A percentile compares a stretch with the other conserved stretches of the same genome.
Conservation (phyloP, 1,140 invertebrate genomes). For the Apis cerana region DNA sequence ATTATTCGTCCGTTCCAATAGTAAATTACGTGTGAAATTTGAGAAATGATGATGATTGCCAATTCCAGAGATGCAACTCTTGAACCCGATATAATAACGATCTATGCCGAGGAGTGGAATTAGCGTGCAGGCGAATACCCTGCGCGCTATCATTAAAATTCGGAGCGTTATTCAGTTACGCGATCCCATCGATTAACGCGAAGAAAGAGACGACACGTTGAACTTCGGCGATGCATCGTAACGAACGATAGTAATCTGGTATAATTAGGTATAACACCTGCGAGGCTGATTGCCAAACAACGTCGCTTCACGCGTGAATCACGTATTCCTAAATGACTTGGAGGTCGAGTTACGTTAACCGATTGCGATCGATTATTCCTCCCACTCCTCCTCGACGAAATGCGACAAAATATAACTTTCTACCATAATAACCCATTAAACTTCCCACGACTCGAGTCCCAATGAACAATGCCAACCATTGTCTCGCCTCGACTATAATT, state of each 20-base stretch:
- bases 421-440: slow-evolving; percentile 68
- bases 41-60: slow-evolving; percentile 7
- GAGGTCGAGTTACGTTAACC: not conserved
- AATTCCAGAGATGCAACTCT: not conserved
- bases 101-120: not conserved
- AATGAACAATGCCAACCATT: slow-evolving; percentile 70
- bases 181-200: slow-evolving; percentile 14
- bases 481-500: slow-evolving; percentile 74
- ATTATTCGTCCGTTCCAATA: not conserved
- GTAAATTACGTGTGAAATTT: slow-evolving; percentile 9
- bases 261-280: slow-evolving; percentile 63
- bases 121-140: too few relatives aligned
- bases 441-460: slow-evolving; percentile 75
- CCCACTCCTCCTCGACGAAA: too few relatives aligned
- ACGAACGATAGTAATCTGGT: slow-evolving; percentile 54
- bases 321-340: not conserved
- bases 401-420: too few relatives aligned
- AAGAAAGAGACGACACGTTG: not conserved
- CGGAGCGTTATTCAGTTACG: slow-evolving; percentile 4
- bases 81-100: not conserved
- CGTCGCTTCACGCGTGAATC: slow-evolving; percentile 67
- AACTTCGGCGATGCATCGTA: slow-evolving; percentile 44
- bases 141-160: not conserved
- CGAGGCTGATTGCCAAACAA: too few relatives aligned
- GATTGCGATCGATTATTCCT: slow-evolving; percentile 48